Evolutionary conservation across 2,888 invertebrate species (phyloP), one percentile per base, ranked within the genome.

Genomic region (Dinocampus coccinellae): DNA sequence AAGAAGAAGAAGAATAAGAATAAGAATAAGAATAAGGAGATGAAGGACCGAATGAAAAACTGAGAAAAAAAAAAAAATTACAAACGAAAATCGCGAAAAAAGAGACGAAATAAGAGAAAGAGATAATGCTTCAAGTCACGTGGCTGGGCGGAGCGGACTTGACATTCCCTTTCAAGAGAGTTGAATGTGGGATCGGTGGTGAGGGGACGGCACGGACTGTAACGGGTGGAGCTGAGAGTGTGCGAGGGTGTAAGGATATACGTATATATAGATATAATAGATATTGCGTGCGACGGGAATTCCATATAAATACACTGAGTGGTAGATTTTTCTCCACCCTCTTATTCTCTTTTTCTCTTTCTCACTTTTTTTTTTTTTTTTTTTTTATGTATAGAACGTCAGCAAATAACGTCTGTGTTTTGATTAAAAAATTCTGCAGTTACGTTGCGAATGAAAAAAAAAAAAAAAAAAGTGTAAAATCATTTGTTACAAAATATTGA

Each of bases 101-200:
- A 62, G 42, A 61, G 70, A 55, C 42, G 62, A 7, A 73, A 67
- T 63, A 73, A 76, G 76, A 74, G 66, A 71, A 47, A 71, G 53
- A 72, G 76, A 75, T 66, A 57, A 73, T 72, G 73, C 63, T 62
- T 16, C 53, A 47, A 77, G 82, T 84, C 83, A 84, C 83, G 84
- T 83, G 83, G 80, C 77, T 83, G 84, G 83, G 82, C 82, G 84
- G 83, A 81, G 83, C 83, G 73, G 77, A 73, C 78, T 78, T 79
- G 47, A 16, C 80, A 78, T 76, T 78, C 83, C 81, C 78, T 78
- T 78, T 69, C 47, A n/a, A n/a, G n/a, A 47, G 77, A 74, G 73
- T 62, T 70, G 47, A 47, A 26, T 36, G 60, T 39, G 67, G 26
- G 29, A 63, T 67, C 67, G 64, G 52, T 67, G 72, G 63, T 53